Evolutionary conservation across 2,888 invertebrate species (phyloP).

Genomic region (Margaritifera margaritifera): DNA sequence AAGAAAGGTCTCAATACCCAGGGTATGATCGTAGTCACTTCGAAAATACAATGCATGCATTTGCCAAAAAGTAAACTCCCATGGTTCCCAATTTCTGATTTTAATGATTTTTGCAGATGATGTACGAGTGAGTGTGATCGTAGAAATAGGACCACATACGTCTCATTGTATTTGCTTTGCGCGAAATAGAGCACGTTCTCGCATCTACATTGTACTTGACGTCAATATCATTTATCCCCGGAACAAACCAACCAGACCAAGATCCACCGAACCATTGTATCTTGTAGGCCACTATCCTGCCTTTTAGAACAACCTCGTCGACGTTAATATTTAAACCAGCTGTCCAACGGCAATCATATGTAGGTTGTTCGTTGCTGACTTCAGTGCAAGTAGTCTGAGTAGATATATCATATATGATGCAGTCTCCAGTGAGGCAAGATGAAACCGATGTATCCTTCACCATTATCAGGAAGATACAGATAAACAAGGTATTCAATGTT

Average conservation of each 20-base stretch:
- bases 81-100: no score
- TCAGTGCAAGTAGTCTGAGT: no score
- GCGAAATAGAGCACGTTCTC: not conserved
- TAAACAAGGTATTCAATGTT: no score
- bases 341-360: conserved; percentile 17
- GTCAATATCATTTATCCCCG: conserved; percentile 25
- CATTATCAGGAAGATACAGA: no score
- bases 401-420: no score
- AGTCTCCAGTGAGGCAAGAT: no score
- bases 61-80: no score
- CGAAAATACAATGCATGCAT: no score
- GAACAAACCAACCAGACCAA: conserved; percentile 27
- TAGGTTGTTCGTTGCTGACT: no score
- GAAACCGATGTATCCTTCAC: no score
- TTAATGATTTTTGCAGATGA: conserved; percentile 13
- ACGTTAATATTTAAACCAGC: conserved; percentile 12
- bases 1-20: no score
- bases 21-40: no score
- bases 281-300: conserved; percentile 24
- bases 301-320: conserved; percentile 1
- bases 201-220: conserved; percentile 10
- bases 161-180: conserved; percentile 11
- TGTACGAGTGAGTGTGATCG: conserved; percentile 27
- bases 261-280: conserved; percentile 20
- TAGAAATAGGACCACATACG: conserved; percentile 22